phyloP scores from a whole-genome alignment of 1,140 invertebrate species.

The Polypedilum vanderplanki region DNA sequence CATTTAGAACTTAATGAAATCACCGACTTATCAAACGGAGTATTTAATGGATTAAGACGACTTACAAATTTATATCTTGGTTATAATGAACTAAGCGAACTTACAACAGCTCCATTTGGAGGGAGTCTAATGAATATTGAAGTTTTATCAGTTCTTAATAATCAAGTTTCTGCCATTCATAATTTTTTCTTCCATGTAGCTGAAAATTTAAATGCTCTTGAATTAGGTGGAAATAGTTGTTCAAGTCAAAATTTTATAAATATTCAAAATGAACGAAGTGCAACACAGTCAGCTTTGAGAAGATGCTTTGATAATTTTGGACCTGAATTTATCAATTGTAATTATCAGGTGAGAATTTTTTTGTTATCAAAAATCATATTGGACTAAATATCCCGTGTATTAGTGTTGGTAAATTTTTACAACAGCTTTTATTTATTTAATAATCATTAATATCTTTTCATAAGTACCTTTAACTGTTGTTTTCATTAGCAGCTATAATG shows the following conservation, averaged over 20 bases:
- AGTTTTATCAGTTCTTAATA: neutral
- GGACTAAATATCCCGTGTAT: no score
- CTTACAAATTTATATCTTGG: neutral
- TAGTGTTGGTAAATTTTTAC: no score
- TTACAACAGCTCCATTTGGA: constrained; percentile 4
- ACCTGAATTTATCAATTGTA: neutral
- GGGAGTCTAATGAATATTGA: neutral
- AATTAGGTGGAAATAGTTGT: neutral
- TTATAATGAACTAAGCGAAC: neutral
- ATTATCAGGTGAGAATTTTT: neutral
- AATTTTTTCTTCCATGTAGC: neutral
- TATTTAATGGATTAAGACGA: neutral
- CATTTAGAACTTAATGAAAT: neutral
- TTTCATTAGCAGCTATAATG: no score
- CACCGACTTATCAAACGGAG: neutral
- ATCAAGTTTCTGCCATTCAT: neutral
- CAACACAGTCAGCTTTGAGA: neutral
- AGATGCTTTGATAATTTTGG: neutral
- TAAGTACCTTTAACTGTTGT: no score
- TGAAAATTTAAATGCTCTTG: neutral
- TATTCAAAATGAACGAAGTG: neutral
- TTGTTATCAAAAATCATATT: no score
- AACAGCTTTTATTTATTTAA: no score
- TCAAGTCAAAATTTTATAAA: neutral
- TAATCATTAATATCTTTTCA: no score